A percentile compares a stretch with the other conserved stretches of the same genome.
phyloP scores from a whole-genome alignment of 2,797 vertebrate genomes.

The Cercopithecus neglectus region DNA sequence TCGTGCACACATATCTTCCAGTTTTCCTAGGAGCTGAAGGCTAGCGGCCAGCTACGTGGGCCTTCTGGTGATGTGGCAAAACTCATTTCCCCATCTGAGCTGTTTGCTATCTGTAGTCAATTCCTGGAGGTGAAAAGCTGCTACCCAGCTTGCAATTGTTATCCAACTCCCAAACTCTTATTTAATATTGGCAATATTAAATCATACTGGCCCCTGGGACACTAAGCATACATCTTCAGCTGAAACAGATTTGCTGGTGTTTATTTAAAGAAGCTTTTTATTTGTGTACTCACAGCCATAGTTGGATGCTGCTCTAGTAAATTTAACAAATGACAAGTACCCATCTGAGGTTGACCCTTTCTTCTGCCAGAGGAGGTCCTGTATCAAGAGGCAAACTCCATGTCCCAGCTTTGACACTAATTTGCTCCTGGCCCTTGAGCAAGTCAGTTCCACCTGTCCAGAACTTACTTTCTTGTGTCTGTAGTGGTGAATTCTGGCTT shows the following conservation, averaged over 20 bases:
- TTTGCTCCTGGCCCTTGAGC: not conserved
- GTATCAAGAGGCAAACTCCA: not conserved
- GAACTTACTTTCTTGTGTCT: not conserved
- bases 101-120: constrained; percentile 45
- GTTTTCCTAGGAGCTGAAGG: not conserved
- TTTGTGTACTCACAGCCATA: not conserved
- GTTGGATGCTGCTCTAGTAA: not conserved
- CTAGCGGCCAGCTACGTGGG: not conserved
- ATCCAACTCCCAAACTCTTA: constrained; percentile 35
- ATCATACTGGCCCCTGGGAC: constrained; percentile 3
- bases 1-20: not conserved
- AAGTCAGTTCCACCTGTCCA: not conserved
- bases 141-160: not conserved
- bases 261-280: constrained; percentile 59
- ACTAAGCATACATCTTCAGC: not conserved
- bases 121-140: constrained; percentile 64
- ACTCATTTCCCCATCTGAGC: constrained; percentile 44
- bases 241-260: constrained; percentile 22
- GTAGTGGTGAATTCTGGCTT: not conserved
- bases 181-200: constrained; percentile 61
- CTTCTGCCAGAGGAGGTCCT: not conserved
- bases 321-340: not conserved
- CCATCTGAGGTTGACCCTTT: not conserved
- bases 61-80: constrained; percentile 51
- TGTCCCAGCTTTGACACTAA: not conserved